These are phyloP conservation scores for Sipha flava DNA, from an alignment of 1,140 invertebrate species.

Conservation along the genomic window DNA sequence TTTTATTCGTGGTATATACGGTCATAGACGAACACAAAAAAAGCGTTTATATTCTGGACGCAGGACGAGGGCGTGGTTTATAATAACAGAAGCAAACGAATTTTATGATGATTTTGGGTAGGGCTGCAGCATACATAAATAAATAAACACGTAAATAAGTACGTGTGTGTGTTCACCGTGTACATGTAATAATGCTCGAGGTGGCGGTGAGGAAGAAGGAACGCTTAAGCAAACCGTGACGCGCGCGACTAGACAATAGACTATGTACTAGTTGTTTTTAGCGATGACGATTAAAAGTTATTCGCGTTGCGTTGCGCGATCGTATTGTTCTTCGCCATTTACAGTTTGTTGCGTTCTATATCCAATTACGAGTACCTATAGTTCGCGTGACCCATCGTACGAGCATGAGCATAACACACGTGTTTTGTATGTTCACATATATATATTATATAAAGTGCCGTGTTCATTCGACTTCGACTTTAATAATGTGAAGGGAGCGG, in stretches of 20 bases:
- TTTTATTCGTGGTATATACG: background rate
- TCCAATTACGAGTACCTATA: background rate
- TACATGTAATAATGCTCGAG: background rate
- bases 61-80: constrained; percentile 1
- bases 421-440: too few relatives aligned
- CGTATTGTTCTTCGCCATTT: background rate
- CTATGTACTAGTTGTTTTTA: background rate
- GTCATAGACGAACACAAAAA: background rate
- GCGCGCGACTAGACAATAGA: constrained; percentile 23
- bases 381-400: background rate
- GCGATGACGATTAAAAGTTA: constrained; percentile 6
- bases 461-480: too few relatives aligned
- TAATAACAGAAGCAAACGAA: background rate
- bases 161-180: background rate
- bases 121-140: background rate
- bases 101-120: too few relatives aligned
- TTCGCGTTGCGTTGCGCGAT: background rate
- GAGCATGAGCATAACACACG: too few relatives aligned
- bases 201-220: background rate
- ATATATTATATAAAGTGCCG: too few relatives aligned
- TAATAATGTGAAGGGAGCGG: too few relatives aligned
- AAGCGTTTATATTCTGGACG: background rate
- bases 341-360: background rate
- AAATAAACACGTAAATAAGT: background rate
- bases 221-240: constrained; percentile 26